Conservation (phyloP, 2,113 vertebrate species). For the Gasterosteus aculeatus region DNA sequence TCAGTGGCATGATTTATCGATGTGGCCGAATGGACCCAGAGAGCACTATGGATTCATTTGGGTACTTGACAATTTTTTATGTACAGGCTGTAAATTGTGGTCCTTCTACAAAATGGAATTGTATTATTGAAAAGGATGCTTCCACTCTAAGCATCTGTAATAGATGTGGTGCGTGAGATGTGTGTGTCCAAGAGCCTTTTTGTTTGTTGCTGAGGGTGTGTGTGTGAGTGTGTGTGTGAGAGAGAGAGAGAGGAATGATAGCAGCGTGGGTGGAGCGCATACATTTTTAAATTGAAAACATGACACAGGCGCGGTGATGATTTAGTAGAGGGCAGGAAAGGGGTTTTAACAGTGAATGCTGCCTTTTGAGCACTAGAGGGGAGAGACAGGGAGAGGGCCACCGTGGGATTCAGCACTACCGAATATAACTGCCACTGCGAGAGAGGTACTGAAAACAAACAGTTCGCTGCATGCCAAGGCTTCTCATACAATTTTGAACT, state of each 20-base stretch:
- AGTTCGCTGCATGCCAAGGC: conserved; percentile 46
- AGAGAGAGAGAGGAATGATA: conserved; percentile 25
- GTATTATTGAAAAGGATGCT: conserved; percentile 69
- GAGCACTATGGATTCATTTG: conserved; percentile 72
- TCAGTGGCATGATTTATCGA: conserved; percentile 72
- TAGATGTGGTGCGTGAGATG: conserved; percentile 25
- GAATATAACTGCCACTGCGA: conserved; percentile 38
- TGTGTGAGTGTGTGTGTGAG: not conserved
- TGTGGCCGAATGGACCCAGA: conserved; percentile 47
- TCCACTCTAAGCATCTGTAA: conserved; percentile 61
- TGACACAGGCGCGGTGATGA: conserved; percentile 68
- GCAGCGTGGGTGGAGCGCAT: conserved; percentile 66
- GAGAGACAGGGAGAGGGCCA: conserved; percentile 39
- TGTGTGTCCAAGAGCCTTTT: conserved; percentile 26
- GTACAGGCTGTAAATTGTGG: conserved; percentile 65
- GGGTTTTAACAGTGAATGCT: conserved; percentile 48
- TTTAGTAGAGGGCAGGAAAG: conserved; percentile 58
- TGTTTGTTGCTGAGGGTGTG: conserved; percentile 16
- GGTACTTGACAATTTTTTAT: conserved; percentile 65
- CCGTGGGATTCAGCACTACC: conserved; percentile 41
- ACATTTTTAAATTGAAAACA: conserved; percentile 79
- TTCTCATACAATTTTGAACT: conserved; percentile 33
- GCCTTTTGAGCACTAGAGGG: conserved; percentile 57
- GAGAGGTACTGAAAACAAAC: conserved; percentile 50
- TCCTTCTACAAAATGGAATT: conserved; percentile 54